Evolutionary conservation across 2,797 vertebrate species (phyloP), one percentile per base, ranked within the genome.

Genomic region (Parauchenoglanis ngamensis): DNA sequence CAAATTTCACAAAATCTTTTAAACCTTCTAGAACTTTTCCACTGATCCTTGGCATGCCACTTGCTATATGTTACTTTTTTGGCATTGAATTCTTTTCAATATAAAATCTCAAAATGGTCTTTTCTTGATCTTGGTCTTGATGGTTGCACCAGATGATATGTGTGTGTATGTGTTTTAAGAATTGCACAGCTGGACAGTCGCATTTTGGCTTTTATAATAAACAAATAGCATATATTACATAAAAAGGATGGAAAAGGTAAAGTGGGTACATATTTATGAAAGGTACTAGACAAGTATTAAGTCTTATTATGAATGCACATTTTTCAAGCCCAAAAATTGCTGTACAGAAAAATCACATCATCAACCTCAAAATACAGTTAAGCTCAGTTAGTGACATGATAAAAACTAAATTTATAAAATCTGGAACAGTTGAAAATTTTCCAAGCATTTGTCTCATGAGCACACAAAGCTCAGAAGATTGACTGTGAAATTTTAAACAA

Each of bases 51-150:
- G 10, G 7, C 35, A 75, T 75, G 12, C 35, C 35, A 40, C 40
- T 35, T 63, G 23, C 2, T 40, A 12, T n/a, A 63, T n/a, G 44
- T 28, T 44, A 83, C 25, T 28, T 67, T 49, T 49, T 25, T 65
- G 4, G 7, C 40, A 17, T 7, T 49, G 4, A 67, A 68, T 68
- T 83, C 1, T 49, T 68, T 83, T 23, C 13, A 6, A 6, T 17
- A 54, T 21, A 78, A 65, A 67, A 65, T 49, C 40, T 65, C 61
- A 2, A 49, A 82, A 65, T 19, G 7, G 31, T 25, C 31, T 57
- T 61, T 83, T 54, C 81, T 54, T 83, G 7, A 83, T 35, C 15
- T 46, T 83, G 1, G 28, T 54, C 81, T 54, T 83, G 7, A 83
- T 35, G n/a, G 63, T 83, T 1, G 28, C n/a, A 21, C 46, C n/a